phyloP scores from a whole-genome alignment of 2,113 vertebrate species.

The Rhinoderma darwinii region DNA sequence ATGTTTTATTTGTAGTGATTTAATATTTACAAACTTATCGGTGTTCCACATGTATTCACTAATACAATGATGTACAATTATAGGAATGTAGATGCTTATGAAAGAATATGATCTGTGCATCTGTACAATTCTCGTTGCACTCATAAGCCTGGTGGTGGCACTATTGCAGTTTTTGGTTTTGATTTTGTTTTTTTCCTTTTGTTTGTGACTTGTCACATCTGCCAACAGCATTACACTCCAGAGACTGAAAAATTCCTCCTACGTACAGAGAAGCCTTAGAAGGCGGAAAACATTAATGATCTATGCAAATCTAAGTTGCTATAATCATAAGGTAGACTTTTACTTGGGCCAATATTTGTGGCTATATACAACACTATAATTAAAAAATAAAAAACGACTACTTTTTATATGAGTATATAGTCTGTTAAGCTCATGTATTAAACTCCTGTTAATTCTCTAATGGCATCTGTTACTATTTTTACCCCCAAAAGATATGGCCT shows the following conservation, averaged over 20 bases:
- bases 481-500: background rate
- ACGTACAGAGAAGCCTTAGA: background rate
- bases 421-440: background rate
- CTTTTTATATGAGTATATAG: too few species aligned
- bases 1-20: background rate
- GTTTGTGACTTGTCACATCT: slow-evolving; percentile 1
- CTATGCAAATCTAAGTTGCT: background rate
- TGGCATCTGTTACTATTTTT: background rate
- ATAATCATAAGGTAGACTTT: background rate
- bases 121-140: background rate
- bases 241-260: background rate
- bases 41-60: background rate
- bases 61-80: background rate
- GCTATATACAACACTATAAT: too few species aligned
- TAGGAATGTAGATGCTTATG: background rate
- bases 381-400: too few species aligned
- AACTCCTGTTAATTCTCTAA: background rate
- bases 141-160: background rate
- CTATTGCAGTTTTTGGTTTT: background rate
- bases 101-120: background rate
- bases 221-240: slow-evolving; percentile 2
- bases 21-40: background rate
- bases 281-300: background rate
- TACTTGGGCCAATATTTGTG: too few species aligned
- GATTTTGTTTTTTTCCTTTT: background rate